A percentile compares a stretch with the other conserved stretches of the same genome.
phyloP scores from a whole-genome alignment of 1,140 invertebrate genomes.

The Sarcophaga bullata region DNA sequence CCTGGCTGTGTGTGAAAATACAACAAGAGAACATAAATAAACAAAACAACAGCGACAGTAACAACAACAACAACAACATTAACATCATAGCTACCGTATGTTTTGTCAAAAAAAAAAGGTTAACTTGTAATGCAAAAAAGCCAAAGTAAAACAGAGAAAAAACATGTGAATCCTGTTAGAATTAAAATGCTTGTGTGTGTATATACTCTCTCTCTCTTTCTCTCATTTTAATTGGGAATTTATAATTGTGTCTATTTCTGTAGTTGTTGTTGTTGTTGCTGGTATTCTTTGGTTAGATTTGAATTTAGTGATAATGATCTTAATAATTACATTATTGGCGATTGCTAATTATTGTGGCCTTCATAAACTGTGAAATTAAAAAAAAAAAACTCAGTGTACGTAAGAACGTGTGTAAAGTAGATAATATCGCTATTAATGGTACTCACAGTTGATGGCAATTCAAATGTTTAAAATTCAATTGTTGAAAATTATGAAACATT shows the following conservation, averaged over 20 bases:
- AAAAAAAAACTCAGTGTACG: neutral
- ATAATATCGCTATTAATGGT: neutral
- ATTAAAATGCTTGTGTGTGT: too few relatives aligned
- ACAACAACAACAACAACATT: neutral
- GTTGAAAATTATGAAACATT: too few relatives aligned
- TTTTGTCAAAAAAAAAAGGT: neutral
- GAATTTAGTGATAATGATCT: slow-evolving; percentile 7
- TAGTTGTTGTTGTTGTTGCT: neutral
- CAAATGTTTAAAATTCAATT: neutral
- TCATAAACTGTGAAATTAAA: neutral
- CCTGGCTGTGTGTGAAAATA: neutral
- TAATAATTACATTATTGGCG: slow-evolving; percentile 3
- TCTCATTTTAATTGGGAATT: neutral
- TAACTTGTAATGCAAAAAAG: neutral
- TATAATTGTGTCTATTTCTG: neutral
- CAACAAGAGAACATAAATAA: neutral
- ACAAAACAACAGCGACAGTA: neutral
- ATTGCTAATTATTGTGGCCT: neutral
- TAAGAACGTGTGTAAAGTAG: neutral
- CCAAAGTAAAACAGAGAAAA: neutral
- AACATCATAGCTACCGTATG: slow-evolving; percentile 5
- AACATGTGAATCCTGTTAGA: neutral
- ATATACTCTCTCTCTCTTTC: too few relatives aligned
- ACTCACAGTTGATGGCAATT: neutral
- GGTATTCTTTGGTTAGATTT: neutral